A percentile compares a stretch with the other conserved stretches of the same genome.
These are phyloP conservation scores for Andrena marginata DNA, from an alignment of 2,888 invertebrate species.

Conservation along the genomic window DNA sequence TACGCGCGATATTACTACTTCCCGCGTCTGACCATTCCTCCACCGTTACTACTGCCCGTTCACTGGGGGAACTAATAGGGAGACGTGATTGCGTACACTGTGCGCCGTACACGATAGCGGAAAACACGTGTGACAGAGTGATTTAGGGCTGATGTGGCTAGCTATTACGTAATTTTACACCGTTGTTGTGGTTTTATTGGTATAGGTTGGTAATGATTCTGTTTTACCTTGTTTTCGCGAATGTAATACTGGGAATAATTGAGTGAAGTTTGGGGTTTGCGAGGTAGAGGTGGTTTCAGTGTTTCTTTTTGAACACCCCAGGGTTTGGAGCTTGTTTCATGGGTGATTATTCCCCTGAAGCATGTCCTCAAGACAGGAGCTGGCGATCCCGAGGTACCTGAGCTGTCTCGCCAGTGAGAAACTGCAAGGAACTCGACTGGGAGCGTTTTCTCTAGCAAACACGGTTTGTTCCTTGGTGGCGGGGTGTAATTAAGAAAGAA, in stretches of 20 bases:
- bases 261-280: neutral
- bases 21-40: conserved; percentile 1
- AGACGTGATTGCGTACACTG: conserved; percentile 6
- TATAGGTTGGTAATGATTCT: neutral
- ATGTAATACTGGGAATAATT: neutral
- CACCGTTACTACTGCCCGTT: conserved; percentile 20
- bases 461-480: neutral
- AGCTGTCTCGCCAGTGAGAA: too few relatives aligned
- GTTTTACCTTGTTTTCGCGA: neutral
- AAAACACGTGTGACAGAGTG: conserved; percentile 15
- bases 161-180: conserved; percentile 15
- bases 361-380: too few relatives aligned
- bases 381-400: too few relatives aligned
- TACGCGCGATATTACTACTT: conserved; percentile 10
- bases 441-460: too few relatives aligned
- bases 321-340: too few relatives aligned
- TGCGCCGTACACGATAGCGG: neutral
- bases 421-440: too few relatives aligned
- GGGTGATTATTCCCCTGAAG: neutral
- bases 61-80: neutral
- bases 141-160: conserved; percentile 8
- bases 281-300: neutral
- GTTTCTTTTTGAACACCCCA: neutral
- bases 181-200: neutral
- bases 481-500: neutral